Conservation (phyloP, 2,888 invertebrate species). For the Drosophila quinaria region DNA sequence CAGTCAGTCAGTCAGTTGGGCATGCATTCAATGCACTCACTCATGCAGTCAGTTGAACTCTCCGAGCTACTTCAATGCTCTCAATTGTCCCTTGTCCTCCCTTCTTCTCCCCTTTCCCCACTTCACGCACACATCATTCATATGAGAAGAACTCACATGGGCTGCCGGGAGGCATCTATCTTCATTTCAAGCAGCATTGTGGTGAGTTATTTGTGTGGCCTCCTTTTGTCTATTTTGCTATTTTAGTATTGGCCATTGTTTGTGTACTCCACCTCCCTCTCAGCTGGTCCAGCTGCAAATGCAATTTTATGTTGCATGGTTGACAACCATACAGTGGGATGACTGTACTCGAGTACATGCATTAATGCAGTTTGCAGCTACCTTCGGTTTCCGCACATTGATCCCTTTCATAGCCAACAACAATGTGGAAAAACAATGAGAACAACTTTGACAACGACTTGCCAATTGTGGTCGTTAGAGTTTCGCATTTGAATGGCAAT, state of each 20-base stretch:
- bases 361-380: conserved; percentile 52
- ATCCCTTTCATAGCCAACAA: conserved; percentile 23
- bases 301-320: conserved; percentile 34
- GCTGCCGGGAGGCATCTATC: conserved; percentile 51
- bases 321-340: conserved; percentile 7
- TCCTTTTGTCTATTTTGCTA: conserved; percentile 60
- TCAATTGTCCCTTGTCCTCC: not conserved
- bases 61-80: conserved; percentile 17
- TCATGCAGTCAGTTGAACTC: conserved; percentile 65
- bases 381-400: conserved; percentile 33
- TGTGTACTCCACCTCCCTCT: not conserved
- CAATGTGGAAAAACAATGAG: conserved; percentile 1
- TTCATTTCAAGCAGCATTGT: conserved; percentile 74
- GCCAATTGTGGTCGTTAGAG: conserved; percentile 27
- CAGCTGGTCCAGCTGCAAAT: conserved; percentile 23
- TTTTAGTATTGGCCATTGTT: conserved; percentile 56
- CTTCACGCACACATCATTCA: conserved; percentile 46
- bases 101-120: not conserved
- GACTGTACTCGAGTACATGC: conserved; percentile 18
- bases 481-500: conserved; percentile 24
- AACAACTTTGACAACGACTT: conserved; percentile 16
- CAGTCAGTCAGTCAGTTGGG: conserved; percentile 33
- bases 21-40: conserved; percentile 68
- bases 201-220: conserved; percentile 73
- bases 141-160: conserved; percentile 20